These are phyloP conservation scores for Limnephilus auricula DNA, from an alignment of 2,888 invertebrate genomes.

Conservation along the genomic window DNA sequence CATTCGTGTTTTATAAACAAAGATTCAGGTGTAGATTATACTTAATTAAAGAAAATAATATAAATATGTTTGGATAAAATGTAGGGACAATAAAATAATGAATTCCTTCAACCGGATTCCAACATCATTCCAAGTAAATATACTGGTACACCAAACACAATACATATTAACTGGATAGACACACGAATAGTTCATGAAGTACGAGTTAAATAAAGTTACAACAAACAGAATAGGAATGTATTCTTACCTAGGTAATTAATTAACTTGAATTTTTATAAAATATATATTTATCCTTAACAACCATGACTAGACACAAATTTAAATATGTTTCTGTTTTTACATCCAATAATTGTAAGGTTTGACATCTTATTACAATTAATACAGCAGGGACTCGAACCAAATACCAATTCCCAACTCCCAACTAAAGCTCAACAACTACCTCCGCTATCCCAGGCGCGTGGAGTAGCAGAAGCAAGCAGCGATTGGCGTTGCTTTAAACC, in stretches of 20 bases:
- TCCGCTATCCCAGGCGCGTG: not conserved
- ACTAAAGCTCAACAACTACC: not conserved
- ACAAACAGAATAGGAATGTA: constrained; percentile 75
- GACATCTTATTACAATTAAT: not conserved
- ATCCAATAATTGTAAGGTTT: not conserved
- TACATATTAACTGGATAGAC: constrained; percentile 30
- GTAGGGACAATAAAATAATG: not conserved
- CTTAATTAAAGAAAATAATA: constrained; percentile 1
- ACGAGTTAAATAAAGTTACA: constrained; percentile 61
- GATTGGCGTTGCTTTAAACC: not conserved
- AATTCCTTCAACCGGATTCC: not conserved
- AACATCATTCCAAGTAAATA: constrained; percentile 1
- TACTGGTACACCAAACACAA: constrained; percentile 22
- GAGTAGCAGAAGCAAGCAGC: not conserved
- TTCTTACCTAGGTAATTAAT: constrained; percentile 70
- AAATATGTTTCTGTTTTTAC: constrained; percentile 36
- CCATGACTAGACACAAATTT: constrained; percentile 77
- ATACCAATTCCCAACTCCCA: not conserved
- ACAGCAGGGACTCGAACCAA: not conserved
- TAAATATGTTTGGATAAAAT: not conserved
- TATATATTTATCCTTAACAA: constrained; percentile 77
- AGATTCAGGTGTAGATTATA: not conserved
- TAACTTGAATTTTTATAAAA: constrained; percentile 77
- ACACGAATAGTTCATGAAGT: constrained; percentile 40
- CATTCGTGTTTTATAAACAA: constrained; percentile 17